These are phyloP conservation scores for Gobionotothen gibberifrons DNA, from an alignment of 2,797 vertebrate genomes.

Conservation along the genomic window DNA sequence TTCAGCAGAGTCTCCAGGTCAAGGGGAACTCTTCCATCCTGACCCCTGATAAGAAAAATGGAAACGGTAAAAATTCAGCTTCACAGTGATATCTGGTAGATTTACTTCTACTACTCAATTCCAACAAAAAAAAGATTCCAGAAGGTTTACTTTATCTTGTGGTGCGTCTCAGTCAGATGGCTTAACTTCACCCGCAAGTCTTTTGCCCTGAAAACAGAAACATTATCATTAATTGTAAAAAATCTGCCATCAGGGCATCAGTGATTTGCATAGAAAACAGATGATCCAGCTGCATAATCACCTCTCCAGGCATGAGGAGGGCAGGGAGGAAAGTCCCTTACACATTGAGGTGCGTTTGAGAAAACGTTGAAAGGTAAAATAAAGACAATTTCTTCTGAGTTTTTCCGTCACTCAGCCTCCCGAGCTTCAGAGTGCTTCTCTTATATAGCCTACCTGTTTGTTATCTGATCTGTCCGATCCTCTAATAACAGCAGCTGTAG, in stretches of 20 bases:
- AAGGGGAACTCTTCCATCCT: constrained; percentile 67
- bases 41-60: constrained; percentile 56
- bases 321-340: constrained; percentile 81
- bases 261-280: background rate
- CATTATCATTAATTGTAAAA: background rate
- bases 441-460: constrained; percentile 61
- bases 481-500: constrained; percentile 46
- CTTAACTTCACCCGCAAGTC: constrained; percentile 80
- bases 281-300: constrained; percentile 51
- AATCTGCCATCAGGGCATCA: background rate
- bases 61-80: background rate
- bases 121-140: background rate
- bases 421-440: constrained; percentile 5
- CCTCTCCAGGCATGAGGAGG: constrained; percentile 84
- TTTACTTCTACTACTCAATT: background rate
- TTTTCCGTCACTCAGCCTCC: background rate
- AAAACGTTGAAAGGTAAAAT: constrained; percentile 14
- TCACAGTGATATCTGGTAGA: background rate
- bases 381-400: background rate
- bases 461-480: constrained; percentile 48
- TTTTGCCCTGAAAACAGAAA: constrained; percentile 80
- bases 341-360: constrained; percentile 69
- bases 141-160: constrained; percentile 76
- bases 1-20: constrained; percentile 79
- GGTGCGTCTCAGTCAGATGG: constrained; percentile 75